Evolutionary conservation across 1,140 invertebrate species (phyloP).

Genomic region (Kradibia gibbosae): DNA sequence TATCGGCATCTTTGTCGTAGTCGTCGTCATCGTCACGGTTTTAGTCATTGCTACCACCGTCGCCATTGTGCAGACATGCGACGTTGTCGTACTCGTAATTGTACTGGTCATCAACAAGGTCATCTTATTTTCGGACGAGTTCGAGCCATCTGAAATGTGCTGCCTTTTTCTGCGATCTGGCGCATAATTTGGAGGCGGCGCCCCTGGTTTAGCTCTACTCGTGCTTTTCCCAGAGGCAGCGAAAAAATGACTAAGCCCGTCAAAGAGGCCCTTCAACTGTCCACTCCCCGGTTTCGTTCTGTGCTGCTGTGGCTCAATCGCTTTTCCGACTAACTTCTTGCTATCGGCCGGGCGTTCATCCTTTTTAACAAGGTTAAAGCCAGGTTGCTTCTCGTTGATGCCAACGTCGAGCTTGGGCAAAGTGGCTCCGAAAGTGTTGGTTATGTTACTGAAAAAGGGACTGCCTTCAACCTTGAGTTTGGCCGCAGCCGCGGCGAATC

Average conservation of each 20-base stretch:
- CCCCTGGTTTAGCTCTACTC: conserved; percentile 72
- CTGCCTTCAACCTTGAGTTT: conserved; percentile 63
- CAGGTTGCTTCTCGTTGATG: conserved; percentile 62
- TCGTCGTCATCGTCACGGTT: not conserved
- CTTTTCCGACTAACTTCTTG: conserved; percentile 1
- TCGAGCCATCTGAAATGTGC: not conserved
- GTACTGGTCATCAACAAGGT: conserved; percentile 8
- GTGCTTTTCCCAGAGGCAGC: conserved; percentile 78
- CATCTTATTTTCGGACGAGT: conserved; percentile 20
- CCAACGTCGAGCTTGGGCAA: conserved; percentile 65
- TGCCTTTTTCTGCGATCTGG: conserved; percentile 70
- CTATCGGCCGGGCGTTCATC: conserved; percentile 39
- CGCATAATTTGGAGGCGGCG: conserved; percentile 72
- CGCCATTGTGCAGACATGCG: not conserved
- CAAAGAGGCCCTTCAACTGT: conserved; percentile 84
- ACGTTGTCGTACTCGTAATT: conserved; percentile 7
- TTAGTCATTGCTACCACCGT: not conserved
- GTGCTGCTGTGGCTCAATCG: not conserved
- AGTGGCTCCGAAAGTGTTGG: conserved; percentile 62
- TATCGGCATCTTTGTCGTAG: not conserved
- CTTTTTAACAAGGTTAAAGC: conserved; percentile 62
- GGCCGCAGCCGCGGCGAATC: conserved; percentile 81
- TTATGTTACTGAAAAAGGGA: conserved; percentile 66
- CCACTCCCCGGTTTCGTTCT: conserved; percentile 71
- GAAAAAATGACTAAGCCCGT: conserved; percentile 89